These are phyloP conservation scores for Ctenochaetus hawaiiensis DNA, from an alignment of 2,797 vertebrate species.

Conservation along the genomic window DNA sequence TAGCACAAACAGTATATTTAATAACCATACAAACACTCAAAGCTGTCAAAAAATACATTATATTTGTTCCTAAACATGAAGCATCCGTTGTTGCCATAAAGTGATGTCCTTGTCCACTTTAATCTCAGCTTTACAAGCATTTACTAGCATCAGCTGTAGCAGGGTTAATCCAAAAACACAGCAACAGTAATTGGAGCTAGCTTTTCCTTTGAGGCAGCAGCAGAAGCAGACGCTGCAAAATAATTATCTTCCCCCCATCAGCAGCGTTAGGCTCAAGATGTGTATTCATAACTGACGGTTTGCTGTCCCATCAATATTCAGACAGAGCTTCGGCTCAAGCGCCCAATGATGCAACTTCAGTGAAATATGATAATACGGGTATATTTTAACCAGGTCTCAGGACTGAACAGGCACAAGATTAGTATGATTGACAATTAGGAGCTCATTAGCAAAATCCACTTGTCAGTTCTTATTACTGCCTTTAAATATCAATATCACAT, in stretches of 20 bases:
- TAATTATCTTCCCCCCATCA: slow-evolving; percentile 56
- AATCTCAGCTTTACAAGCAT: neutral
- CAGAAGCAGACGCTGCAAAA: slow-evolving; percentile 50
- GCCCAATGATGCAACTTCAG: slow-evolving; percentile 58
- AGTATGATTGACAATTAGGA: slow-evolving; percentile 26
- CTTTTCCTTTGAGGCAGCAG: slow-evolving; percentile 39
- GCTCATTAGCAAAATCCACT: neutral
- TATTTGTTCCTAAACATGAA: neutral
- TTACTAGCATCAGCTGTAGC: neutral
- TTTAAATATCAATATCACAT: slow-evolving; percentile 2
- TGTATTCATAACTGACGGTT: slow-evolving; percentile 45
- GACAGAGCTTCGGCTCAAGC: slow-evolving; percentile 37
- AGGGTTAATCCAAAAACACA: slow-evolving; percentile 21
- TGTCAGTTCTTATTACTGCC: neutral
- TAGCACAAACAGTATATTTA: slow-evolving; percentile 1
- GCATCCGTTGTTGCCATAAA: neutral
- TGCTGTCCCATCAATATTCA: slow-evolving; percentile 63
- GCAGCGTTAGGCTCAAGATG: slow-evolving; percentile 40
- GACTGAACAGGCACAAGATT: slow-evolving; percentile 23
- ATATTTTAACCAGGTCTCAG: slow-evolving; percentile 34
- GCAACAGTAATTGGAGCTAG: slow-evolving; percentile 25
- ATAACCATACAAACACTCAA: neutral
- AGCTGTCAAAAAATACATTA: slow-evolving; percentile 5
- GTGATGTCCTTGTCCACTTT: neutral
- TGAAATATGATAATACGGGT: slow-evolving; percentile 53